Conservation (phyloP, 2,113 vertebrate genomes). For the Colaptes auratus region DNA sequence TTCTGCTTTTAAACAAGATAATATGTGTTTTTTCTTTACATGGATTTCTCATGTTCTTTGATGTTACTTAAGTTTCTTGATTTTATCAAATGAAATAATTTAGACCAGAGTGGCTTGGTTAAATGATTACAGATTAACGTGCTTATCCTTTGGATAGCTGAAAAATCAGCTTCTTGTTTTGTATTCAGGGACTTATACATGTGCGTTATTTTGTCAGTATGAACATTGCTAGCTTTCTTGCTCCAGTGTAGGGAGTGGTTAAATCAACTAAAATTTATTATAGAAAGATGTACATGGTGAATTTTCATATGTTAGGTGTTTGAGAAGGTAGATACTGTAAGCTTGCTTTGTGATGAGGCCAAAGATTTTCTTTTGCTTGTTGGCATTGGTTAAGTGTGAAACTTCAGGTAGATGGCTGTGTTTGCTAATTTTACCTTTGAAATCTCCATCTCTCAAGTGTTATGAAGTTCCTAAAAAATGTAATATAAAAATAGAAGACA, state of each 20-base stretch:
- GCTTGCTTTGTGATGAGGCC: not conserved
- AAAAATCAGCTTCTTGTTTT: not conserved
- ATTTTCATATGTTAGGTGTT: not conserved
- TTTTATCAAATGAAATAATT: not conserved
- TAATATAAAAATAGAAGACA: not conserved
- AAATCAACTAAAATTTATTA: not conserved
- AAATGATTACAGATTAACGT: not conserved
- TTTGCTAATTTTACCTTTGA: not conserved
- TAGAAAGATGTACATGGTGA: not conserved
- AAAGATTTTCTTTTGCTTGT: not conserved
- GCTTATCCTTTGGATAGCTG: not conserved
- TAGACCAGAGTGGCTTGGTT: not conserved
- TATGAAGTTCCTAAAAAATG: conserved; percentile 15
- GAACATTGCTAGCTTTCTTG: not conserved
- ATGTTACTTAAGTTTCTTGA: not conserved
- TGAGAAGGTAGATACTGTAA: not conserved
- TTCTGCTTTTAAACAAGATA: not conserved
- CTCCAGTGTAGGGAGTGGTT: not conserved
- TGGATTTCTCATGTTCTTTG: not conserved
- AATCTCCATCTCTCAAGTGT: not conserved
- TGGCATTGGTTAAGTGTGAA: not conserved
- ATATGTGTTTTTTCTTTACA: not conserved
- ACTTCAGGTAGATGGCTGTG: not conserved
- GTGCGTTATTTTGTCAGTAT: not conserved
- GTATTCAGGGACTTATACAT: not conserved